These are phyloP conservation scores for Galerucella calmariensis DNA, from an alignment of 2,888 invertebrate species.

Conservation along the genomic window DNA sequence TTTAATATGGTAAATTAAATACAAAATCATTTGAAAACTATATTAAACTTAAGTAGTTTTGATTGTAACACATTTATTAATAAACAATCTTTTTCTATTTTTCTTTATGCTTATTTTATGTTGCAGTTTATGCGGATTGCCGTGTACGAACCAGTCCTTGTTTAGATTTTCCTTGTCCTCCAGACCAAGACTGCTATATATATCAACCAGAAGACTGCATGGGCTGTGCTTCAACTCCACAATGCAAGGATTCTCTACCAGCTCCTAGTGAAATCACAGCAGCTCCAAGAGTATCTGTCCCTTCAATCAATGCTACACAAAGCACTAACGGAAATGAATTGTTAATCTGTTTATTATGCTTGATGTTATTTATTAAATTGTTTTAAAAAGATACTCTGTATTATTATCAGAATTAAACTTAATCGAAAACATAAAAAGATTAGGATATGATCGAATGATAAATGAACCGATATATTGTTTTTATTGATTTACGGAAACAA, in stretches of 20 bases:
- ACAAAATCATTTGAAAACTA: no score
- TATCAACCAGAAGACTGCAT: conserved; percentile 52
- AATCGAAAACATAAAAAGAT: no score
- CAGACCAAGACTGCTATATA: conserved; percentile 56
- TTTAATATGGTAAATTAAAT: no score
- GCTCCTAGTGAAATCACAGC: conserved; percentile 29
- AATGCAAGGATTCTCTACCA: conserved; percentile 38
- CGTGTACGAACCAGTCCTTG: conserved; percentile 52
- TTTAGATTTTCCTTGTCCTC: conserved; percentile 54
- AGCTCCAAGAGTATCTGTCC: conserved; percentile 27
- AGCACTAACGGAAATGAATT: not conserved
- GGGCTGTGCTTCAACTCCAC: conserved; percentile 51
- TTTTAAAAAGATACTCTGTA: not conserved
- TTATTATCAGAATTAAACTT: no score
- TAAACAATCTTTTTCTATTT: not conserved
- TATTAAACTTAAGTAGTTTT: not conserved
- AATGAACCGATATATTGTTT: no score
- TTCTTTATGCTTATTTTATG: not conserved
- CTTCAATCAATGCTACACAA: not conserved
- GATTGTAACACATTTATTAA: not conserved
- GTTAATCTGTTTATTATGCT: not conserved
- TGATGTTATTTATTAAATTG: not conserved
- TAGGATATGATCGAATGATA: no score
- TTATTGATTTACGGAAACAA: no score
- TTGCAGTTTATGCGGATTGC: conserved; percentile 57